Conservation (phyloP, 1,140 invertebrate species). For the Cecropterus lyciades region DNA sequence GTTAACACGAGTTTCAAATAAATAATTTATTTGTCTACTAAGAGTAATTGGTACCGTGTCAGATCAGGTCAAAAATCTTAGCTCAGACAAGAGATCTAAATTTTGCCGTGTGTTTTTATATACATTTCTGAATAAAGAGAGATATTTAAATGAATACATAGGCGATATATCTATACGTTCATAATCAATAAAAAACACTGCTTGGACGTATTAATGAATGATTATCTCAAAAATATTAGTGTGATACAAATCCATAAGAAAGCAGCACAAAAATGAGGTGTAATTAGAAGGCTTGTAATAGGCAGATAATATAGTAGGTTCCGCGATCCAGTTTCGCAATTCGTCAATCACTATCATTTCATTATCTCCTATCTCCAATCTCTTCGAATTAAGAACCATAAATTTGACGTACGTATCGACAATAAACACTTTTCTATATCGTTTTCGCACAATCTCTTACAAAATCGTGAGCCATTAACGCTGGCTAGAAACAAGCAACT, state of each 20-base stretch:
- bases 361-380: constrained; percentile 46
- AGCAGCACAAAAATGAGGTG: background rate
- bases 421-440: constrained; percentile 62
- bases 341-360: constrained; percentile 37
- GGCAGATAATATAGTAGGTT: constrained; percentile 23
- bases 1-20: too few relatives aligned
- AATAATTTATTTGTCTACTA: too few relatives aligned
- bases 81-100: too few relatives aligned
- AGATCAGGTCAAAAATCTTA: too few relatives aligned
- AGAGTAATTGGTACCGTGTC: too few relatives aligned
- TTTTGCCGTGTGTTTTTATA: too few relatives aligned
- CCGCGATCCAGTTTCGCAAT: constrained; percentile 27
- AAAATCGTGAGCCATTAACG: constrained; percentile 60
- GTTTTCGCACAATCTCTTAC: constrained; percentile 63
- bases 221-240: background rate
- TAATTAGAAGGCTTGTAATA: constrained; percentile 16
- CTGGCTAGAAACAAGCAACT: constrained; percentile 49
- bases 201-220: too few relatives aligned
- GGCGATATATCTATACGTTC: too few relatives aligned
- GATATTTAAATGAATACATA: too few relatives aligned
- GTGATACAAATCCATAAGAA: constrained; percentile 3
- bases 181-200: too few relatives aligned
- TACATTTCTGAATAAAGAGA: too few relatives aligned
- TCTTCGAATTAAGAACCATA: constrained; percentile 68
- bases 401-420: constrained; percentile 62